A percentile compares a stretch with the other conserved stretches of the same genome.
phyloP scores from a whole-genome alignment of 2,113 vertebrate species.

The Lagopus leucura region DNA sequence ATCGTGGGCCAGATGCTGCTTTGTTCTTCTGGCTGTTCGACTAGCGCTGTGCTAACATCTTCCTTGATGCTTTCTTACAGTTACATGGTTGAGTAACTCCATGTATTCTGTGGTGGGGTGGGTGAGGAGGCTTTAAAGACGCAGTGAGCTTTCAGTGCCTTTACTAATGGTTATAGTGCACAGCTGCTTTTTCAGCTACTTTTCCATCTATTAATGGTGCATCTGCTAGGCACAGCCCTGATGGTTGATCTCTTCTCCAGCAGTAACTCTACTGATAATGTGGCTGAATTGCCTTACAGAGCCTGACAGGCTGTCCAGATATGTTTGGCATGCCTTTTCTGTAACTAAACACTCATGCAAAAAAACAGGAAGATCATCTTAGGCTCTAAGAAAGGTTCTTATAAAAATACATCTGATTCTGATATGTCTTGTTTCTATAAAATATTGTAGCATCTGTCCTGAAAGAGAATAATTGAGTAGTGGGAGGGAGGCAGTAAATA shows the following conservation, averaged over 20 bases:
- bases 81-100: not conserved
- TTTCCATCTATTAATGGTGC: not conserved
- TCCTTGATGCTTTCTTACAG: not conserved
- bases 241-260: not conserved
- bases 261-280: not conserved
- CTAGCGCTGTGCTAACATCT: not conserved
- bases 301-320: not conserved
- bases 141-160: not conserved
- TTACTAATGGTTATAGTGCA: not conserved
- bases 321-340: not conserved
- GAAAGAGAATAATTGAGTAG: not conserved
- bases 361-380: not conserved
- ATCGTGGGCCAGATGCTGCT: not conserved
- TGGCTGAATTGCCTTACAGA: not conserved
- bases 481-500: not conserved
- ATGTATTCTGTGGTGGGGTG: not conserved
- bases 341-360: not conserved
- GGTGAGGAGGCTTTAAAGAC: not conserved
- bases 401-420: not conserved
- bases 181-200: not conserved
- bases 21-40: not conserved
- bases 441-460: not conserved
- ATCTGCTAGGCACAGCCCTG: not conserved
- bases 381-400: not conserved
- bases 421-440: not conserved